phyloP scores from a whole-genome alignment of 2,888 invertebrate species.

The Falcaria lacertinaria region DNA sequence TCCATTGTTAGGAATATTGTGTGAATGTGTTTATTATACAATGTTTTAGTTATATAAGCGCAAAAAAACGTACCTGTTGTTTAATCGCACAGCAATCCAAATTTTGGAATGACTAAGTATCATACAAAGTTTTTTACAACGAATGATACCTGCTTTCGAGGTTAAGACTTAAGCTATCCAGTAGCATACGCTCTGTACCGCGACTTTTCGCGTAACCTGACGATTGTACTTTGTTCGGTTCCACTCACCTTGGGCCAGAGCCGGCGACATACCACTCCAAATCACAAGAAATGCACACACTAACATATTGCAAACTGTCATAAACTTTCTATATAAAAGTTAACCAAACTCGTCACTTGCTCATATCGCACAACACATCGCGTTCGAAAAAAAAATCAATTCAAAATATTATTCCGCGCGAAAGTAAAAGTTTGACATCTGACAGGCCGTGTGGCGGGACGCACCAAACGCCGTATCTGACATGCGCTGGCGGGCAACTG shows the following conservation, averaged over 20 bases:
- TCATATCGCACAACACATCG: slow-evolving; percentile 45
- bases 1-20: neutral
- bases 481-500: slow-evolving; percentile 45
- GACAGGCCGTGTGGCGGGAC: slow-evolving; percentile 17
- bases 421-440: slow-evolving; percentile 53
- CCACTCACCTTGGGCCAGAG: slow-evolving; percentile 69
- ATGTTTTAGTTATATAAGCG: neutral
- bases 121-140: too few species aligned
- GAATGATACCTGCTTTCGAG: too few species aligned
- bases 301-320: slow-evolving; percentile 62
- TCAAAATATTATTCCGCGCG: slow-evolving; percentile 43
- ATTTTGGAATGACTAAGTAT: neutral
- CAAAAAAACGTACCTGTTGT: neutral
- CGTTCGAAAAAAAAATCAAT: slow-evolving; percentile 22
- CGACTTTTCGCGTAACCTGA: slow-evolving; percentile 23
- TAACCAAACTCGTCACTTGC: slow-evolving; percentile 44
- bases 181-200: slow-evolving; percentile 3
- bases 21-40: neutral
- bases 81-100: neutral
- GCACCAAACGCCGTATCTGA: slow-evolving; percentile 20
- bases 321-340: slow-evolving; percentile 22
- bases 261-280: slow-evolving; percentile 67
- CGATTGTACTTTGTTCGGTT: slow-evolving; percentile 42
- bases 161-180: neutral
- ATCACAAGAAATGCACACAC: slow-evolving; percentile 60